Percentiles rank a stretch among this genome's conserved stretches.
Evolutionary conservation across 2,797 vertebrate genomes (phyloP).

Genomic region (Jordanella pulchra): DNA sequence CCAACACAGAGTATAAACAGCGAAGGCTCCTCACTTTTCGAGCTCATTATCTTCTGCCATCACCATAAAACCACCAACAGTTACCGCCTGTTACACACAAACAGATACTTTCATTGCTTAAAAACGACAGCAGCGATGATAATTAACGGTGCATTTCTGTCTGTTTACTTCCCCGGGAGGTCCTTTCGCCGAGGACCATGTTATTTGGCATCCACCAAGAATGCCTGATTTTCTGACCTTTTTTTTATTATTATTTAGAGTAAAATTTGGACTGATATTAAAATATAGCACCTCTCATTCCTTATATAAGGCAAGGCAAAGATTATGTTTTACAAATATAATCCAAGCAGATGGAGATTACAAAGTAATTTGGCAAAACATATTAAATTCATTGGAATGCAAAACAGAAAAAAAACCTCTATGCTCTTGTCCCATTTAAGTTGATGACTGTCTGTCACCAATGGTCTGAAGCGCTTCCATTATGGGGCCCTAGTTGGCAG

Average conservation of each 20-base stretch:
- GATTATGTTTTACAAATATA: too few relatives aligned
- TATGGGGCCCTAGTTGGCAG: too few relatives aligned
- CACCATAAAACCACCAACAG: not conserved
- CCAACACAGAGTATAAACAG: not conserved
- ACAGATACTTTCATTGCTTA: not conserved
- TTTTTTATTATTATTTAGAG: not conserved
- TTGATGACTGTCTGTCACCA: too few relatives aligned
- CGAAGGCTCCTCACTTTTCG: constrained; percentile 69
- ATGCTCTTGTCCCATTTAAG: too few relatives aligned
- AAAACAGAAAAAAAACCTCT: too few relatives aligned
- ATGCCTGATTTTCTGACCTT: constrained; percentile 44
- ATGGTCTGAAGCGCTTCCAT: too few relatives aligned
- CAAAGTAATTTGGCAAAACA: too few relatives aligned
- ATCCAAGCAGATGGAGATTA: too few relatives aligned
- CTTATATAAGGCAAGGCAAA: too few relatives aligned
- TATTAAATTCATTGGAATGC: too few relatives aligned
- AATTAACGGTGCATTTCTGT: constrained; percentile 18
- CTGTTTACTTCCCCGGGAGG: constrained; percentile 62
- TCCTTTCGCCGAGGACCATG: constrained; percentile 68
- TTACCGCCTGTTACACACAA: fast-evolving
- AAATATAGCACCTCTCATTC: too few relatives aligned
- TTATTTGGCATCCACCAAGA: not conserved
- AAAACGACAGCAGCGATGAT: constrained; percentile 7
- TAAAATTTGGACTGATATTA: not conserved
- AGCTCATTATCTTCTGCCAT: constrained; percentile 78